These are phyloP conservation scores for Sebastes fasciatus DNA, from an alignment of 2,113 vertebrate genomes.

Conservation along the genomic window DNA sequence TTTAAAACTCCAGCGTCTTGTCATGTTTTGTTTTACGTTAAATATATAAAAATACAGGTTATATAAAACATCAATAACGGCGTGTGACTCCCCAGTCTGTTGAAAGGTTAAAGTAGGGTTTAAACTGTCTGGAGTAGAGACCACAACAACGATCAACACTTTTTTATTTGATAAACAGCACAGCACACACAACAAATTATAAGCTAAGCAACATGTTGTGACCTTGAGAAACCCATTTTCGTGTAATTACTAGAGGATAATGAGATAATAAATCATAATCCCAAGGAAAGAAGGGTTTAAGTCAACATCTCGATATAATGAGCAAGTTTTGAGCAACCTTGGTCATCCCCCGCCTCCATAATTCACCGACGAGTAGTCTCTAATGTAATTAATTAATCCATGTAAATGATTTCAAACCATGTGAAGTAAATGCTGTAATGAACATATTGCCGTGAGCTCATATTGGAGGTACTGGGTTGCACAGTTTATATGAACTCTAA, in stretches of 20 bases:
- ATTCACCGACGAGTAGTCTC: background rate
- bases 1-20: background rate
- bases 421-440: no score
- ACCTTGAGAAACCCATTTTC: conserved; percentile 14
- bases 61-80: background rate
- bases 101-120: background rate
- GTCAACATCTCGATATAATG: conserved; percentile 23
- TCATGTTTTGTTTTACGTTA: background rate
- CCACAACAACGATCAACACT: background rate
- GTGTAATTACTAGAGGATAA: conserved; percentile 22
- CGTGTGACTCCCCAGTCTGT: background rate
- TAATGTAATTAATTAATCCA: background rate
- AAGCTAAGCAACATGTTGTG: conserved; percentile 11
- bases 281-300: background rate
- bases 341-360: background rate
- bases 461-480: no score
- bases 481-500: background rate
- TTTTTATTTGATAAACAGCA: background rate
- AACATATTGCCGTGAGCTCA: no score
- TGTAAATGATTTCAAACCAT: background rate
- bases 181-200: no score
- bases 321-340: background rate
- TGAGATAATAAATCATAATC: conserved; percentile 32
- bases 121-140: background rate
- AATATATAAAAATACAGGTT: background rate